Evolutionary conservation across 2,888 invertebrate genomes (phyloP).

Genomic region (Heliconius charithonia): DNA sequence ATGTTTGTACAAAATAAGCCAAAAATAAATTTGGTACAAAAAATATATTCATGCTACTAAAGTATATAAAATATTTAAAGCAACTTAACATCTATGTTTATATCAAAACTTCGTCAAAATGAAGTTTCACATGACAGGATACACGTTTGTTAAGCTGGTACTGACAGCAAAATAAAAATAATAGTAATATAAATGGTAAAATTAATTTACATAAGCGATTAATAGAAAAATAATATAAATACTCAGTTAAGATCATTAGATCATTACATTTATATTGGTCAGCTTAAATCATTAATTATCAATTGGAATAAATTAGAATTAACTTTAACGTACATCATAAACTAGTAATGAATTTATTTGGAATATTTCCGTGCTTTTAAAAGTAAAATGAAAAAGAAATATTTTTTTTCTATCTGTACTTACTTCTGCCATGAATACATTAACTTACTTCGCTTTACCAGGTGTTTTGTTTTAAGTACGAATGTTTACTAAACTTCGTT

Average conservation of each 20-base stretch:
- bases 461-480: conserved; percentile 31
- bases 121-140: conserved; percentile 20
- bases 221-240: background rate
- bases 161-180: conserved; percentile 11
- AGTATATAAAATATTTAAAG: conserved; percentile 16
- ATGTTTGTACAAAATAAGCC: background rate
- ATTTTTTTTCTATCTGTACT: conserved; percentile 22
- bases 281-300: no score
- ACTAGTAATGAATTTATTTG: background rate
- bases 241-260: no score
- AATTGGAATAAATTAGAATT: no score
- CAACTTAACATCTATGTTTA: conserved; percentile 4
- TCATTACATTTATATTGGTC: no score
- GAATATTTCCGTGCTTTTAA: background rate
- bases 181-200: background rate
- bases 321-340: background rate
- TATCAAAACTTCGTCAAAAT: conserved; percentile 22
- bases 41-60: background rate
- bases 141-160: conserved; percentile 19
- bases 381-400: background rate
- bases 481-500: conserved; percentile 20
- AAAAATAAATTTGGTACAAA: background rate
- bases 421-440: conserved; percentile 13
- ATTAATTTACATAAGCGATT: background rate
- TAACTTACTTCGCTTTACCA: conserved; percentile 30